Evolutionary conservation across 2,888 invertebrate species (phyloP), one percentile per base, ranked within the genome.

Genomic region (Cantharis lateralis): DNA sequence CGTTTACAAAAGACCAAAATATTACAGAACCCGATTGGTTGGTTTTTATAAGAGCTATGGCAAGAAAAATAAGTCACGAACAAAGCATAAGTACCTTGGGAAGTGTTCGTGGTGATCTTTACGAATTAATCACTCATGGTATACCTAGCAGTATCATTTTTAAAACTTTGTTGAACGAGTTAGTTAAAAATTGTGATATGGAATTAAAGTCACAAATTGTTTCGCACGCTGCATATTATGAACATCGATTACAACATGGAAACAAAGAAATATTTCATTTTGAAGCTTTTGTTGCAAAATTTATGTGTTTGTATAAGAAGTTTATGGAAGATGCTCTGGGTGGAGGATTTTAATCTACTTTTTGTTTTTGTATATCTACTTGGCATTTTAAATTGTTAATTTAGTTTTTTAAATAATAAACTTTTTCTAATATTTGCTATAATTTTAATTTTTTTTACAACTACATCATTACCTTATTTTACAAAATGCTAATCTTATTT

Each of bases 241-340:
- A 99, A 87, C 97, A 98, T 86, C 92, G 96, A 82, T 94, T 98
- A 92, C 93, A 95, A 84, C 92, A 94, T 74, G 99, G 99, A 15
- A 96, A 95, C 83, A 99, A 99, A 88, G 93, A 95, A 18, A 98
- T 99, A 83, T 98, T 97, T 85, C 99, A 99, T 87, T 90, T 99
- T 72, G 99, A 99, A 89, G 98, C 98, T 2, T 99, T 99, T 90
- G 94, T 98, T 69, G 97, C 97, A 0, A 95, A 95, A 83, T 98
- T 98, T 87, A 99, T 99, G 99, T 92, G 94, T 48, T 93, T 97
- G 82, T 98, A 98, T 87, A 96, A 96, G 85, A 93, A 94, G 83
- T 97, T 95, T 87, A 91, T 96, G 87, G 95, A 95, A 86, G 93
- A 94, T 83, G 91, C 92, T 18, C 85, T 93, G 81, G 91, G 90